Base-by-base conservation (phyloP, 2,797 vertebrate genomes). In the Myotis planiceps region DNA sequence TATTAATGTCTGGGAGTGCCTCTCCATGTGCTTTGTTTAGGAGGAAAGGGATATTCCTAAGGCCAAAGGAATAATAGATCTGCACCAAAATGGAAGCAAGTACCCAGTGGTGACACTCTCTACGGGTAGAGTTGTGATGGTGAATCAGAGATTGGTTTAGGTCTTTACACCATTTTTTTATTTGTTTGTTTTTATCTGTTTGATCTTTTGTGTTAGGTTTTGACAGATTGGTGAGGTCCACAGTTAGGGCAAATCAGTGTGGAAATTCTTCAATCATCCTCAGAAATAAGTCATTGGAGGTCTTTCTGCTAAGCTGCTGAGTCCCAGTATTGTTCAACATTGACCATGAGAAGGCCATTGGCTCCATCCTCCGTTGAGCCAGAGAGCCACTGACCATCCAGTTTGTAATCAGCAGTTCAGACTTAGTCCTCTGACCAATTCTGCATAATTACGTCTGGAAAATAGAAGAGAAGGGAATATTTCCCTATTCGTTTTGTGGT, bases 221-320 rank as follows among this genome's bases (percentile, higher is more conserved):
- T 96, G 69, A 39, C 27, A 86, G 83, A 71, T 29, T 45, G 10
- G 29, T 60, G 45, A 79, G 34, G 66, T 71, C 45, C 80, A 51
- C 19, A 60, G 47, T 86, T 83, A 72, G 74, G 69, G 21, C 34
- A 91, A 42, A 63, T 71, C 37, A 75, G 16, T 89, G 4, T 89
- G 32, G 42, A 94, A 85, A 80, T 19, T 83, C 27, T 89, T 93
- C 80, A 29, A n/a, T 86, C 89, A 78, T 81, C 13, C 76, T 92
- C 55, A 91, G 90, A 90, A 85, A 42, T 34, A 21, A 76, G 16
- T 34, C 14, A 69, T 47, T 74, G 58, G 63, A 69, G 55, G 18
- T 91, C 76, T 37, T 90, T 90, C 5, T 53, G 34, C 21, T 90
- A 34, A 81, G 29, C 27, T 78, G 3, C 78, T 81, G 27, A 80